These are phyloP conservation scores for Sebastes reedi DNA, from an alignment of 2,797 vertebrate species.

Conservation along the genomic window DNA sequence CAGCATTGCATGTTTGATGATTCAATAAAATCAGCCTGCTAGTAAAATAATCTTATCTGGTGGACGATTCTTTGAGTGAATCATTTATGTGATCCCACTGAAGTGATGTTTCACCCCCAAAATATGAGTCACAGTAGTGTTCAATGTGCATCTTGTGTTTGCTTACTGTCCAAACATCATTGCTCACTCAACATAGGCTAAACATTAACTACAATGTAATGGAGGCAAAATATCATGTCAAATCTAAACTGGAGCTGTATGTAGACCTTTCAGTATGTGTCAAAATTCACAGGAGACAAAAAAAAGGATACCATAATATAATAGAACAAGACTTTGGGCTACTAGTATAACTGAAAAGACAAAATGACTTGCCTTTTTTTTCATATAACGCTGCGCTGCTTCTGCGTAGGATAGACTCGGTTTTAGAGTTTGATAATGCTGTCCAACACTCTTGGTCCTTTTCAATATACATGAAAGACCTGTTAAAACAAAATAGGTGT, in stretches of 20 bases:
- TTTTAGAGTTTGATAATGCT: slow-evolving; percentile 85
- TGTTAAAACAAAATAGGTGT: slow-evolving; percentile 44
- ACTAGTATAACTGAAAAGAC: background rate
- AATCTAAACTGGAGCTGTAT: background rate
- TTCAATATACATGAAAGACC: slow-evolving; percentile 88
- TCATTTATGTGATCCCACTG: background rate
- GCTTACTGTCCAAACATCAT: slow-evolving; percentile 56
- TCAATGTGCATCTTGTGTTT: slow-evolving; percentile 22
- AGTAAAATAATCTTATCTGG: background rate
- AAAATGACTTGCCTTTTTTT: slow-evolving; percentile 82
- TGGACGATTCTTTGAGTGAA: background rate
- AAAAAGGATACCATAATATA: background rate
- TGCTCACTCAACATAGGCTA: slow-evolving; percentile 30
- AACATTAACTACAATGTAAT: slow-evolving; percentile 54
- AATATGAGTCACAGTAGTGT: background rate
- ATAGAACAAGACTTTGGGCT: background rate
- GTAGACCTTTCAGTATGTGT: background rate
- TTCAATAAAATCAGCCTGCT: background rate
- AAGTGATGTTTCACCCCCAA: background rate
- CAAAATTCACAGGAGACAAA: background rate
- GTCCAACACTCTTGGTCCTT: slow-evolving; percentile 91
- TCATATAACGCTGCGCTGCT: slow-evolving; percentile 86
- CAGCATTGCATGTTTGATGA: background rate
- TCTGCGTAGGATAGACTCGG: slow-evolving; percentile 80
- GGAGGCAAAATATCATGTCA: background rate